These are phyloP conservation scores for Catostylus mosaicus DNA, from an alignment of 30 jellyfish, hydroid and myxozoan genomes.

Conservation along the genomic window DNA sequence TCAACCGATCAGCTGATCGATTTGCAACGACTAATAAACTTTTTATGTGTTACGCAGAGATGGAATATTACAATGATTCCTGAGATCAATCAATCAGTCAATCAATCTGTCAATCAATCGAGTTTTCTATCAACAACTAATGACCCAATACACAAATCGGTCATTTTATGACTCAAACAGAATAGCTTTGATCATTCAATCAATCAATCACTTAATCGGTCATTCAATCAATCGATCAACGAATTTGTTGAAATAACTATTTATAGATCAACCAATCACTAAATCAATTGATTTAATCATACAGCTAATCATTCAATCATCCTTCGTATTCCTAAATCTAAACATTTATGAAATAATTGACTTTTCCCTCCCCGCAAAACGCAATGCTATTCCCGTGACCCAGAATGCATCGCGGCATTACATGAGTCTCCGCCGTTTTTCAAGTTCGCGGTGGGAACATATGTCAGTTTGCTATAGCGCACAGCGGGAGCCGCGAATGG, in stretches of 20 bases:
- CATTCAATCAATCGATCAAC: background rate
- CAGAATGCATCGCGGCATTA: conserved; percentile 79
- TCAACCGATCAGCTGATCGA: background rate
- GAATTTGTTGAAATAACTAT: no score
- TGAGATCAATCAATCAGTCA: background rate
- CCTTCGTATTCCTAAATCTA: no score
- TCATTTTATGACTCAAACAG: background rate
- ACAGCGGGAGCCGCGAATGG: conserved; percentile 91
- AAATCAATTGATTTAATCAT: background rate
- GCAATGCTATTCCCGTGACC: conserved; percentile 44
- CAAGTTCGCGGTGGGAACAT: conserved; percentile 96
- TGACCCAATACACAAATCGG: background rate
- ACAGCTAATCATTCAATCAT: no score
- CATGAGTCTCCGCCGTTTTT: conserved; percentile 82
- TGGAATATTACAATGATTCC: background rate
- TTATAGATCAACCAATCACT: background rate
- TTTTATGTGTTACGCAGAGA: background rate
- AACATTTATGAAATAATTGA: no score
- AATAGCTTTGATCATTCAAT: background rate
- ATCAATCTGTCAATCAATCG: background rate
- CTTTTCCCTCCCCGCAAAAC: background rate
- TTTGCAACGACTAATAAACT: background rate
- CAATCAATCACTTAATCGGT: background rate
- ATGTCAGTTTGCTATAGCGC: conserved; percentile 92
- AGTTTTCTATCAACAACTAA: background rate